phyloP scores from a whole-genome alignment of 2,113 vertebrate species.

The Mirza zaza region DNA sequence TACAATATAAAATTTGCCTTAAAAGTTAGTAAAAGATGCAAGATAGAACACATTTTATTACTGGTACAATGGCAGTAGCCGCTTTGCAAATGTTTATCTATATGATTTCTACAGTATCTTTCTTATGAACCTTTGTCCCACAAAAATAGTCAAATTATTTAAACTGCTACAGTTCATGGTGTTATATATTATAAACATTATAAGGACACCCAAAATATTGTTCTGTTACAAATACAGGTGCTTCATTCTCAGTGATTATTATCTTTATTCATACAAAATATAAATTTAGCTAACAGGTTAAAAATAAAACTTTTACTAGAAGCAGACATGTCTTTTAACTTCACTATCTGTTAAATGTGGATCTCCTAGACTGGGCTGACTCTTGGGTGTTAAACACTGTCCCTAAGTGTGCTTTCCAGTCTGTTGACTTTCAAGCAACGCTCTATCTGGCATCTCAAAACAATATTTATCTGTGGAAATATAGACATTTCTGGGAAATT shows the following conservation, averaged over 20 bases:
- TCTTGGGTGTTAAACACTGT: background rate
- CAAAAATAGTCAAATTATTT: slow-evolving; percentile 53
- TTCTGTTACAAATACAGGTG: slow-evolving; percentile 10
- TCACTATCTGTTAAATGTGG: background rate
- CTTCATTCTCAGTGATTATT: background rate
- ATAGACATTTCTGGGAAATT: background rate
- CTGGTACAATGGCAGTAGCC: slow-evolving; percentile 50
- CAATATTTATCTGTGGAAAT: background rate
- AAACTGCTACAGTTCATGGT: background rate
- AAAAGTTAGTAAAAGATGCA: slow-evolving; percentile 51
- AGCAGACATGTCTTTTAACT: background rate
- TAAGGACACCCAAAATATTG: slow-evolving; percentile 32
- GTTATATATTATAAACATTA: slow-evolving; percentile 44
- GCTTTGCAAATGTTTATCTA: slow-evolving; percentile 55
- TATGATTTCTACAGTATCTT: slow-evolving; percentile 4
- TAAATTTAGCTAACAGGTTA: background rate
- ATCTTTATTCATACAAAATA: background rate
- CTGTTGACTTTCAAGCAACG: background rate
- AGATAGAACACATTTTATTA: slow-evolving; percentile 58
- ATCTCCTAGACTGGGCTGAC: background rate
- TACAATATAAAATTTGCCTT: slow-evolving; percentile 44
- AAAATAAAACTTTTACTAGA: background rate
- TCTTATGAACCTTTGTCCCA: background rate
- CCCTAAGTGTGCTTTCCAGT: background rate
- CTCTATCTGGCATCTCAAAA: background rate